Base-by-base conservation (phyloP, 2,888 invertebrate species). In the Acanthosepion lycidas region DNA sequence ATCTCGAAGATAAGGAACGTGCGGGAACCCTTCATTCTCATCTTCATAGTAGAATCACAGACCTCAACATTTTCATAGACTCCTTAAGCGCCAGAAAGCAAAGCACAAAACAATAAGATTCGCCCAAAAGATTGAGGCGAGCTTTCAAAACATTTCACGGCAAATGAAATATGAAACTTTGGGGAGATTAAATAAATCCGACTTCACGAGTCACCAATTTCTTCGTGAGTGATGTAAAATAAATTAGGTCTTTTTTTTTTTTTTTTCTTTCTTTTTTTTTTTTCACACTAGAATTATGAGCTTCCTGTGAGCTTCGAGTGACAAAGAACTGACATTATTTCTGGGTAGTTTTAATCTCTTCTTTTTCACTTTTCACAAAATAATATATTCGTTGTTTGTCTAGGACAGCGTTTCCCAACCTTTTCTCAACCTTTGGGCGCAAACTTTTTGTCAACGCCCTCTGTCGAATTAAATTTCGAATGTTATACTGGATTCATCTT, bases 1-100 rank as follows among this genome's bases (percentile, higher is more conserved):
- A 78, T 78, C 78, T 78, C 33, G n/a, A 78, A n/a, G 78, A 78
- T 78, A 78, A 78, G 78, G 9, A 78, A n/a, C 78, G n/a, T 15
- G 78, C 78, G 78, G 78, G 78, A 78, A 78, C 78, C n/a, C 78
- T n/a, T 78, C 78, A 59, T 78, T 78, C 78, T 59, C 59, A 23
- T 59, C 59, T 59, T 59, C 20, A 59, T 59, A 59, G 59, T 23
- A 23, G 59, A 59, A 59, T 59, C 59, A 59, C 59, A 59, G 23
- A 78, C 33, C 33, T 33, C 78, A 78, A 78, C n/a, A 78, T 78
- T 18, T 33, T 78, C 78, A 33, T 78, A 5, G n/a, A 15, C 78
- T 78, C n/a, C 78, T 78, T 78, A n/a, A 12, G n/a, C n/a, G n/a
- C 33, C 15, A 18, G n/a, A 78, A n/a, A 78, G 33, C 78, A 78